phyloP scores from a whole-genome alignment of 2,797 vertebrate species.

The Decapterus maruadsi region DNA sequence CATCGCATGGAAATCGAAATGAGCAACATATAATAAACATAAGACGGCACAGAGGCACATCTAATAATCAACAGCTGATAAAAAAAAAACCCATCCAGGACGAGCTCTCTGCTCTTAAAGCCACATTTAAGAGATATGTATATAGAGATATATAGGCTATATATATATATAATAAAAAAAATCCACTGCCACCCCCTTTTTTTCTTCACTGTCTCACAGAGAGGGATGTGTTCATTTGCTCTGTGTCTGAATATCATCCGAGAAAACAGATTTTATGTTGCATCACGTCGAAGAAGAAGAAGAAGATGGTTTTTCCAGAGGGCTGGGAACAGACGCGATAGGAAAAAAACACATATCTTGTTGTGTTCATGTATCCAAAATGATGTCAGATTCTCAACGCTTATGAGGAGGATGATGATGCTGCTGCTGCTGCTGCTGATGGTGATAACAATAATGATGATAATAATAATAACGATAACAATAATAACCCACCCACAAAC shows the following conservation, averaged over 20 bases:
- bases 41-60: conserved; percentile 47
- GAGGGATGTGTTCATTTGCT: conserved; percentile 77
- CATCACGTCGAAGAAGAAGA: conserved; percentile 73
- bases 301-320: conserved; percentile 41
- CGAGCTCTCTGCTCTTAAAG: conserved; percentile 40
- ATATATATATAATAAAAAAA: conserved; percentile 32
- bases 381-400: conserved; percentile 81
- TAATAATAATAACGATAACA: too few relatives aligned
- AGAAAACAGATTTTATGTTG: conserved; percentile 76
- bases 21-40: conserved; percentile 68
- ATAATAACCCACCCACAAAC: conserved; percentile 77
- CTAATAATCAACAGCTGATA: conserved; percentile 78
- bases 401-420: conserved; percentile 25
- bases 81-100: conserved; percentile 57
- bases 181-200: conserved; percentile 73
- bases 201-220: conserved; percentile 52
- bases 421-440: too few relatives aligned
- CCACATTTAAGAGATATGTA: conserved; percentile 48
- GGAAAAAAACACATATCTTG: conserved; percentile 32
- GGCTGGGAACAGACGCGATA: conserved; percentile 47
- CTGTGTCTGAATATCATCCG: conserved; percentile 74
- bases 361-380: conserved; percentile 73
- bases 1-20: conserved; percentile 58
- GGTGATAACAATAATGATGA: too few relatives aligned
- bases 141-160: not conserved